A percentile compares a stretch with the other conserved stretches of the same genome.
phyloP scores from a whole-genome alignment of 1,140 invertebrate genomes.

The Arctopsyche grandis region DNA sequence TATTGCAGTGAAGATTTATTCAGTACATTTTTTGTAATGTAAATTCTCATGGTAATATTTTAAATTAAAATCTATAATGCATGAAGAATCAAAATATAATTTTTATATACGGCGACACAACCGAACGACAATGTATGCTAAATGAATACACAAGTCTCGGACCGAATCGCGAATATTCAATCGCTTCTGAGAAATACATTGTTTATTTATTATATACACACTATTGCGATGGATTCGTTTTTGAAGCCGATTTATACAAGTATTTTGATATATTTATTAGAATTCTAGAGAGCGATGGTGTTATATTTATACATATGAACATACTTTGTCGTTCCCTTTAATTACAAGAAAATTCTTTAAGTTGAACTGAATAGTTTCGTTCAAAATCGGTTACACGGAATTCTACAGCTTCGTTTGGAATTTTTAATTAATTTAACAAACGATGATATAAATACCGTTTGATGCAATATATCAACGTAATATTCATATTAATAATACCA shows the following conservation, averaged over 20 bases:
- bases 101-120: conserved; percentile 5
- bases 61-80: conserved; percentile 54
- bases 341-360: no score
- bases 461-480: no score
- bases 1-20: conserved; percentile 54
- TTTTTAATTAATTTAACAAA: no score
- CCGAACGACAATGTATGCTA: conserved; percentile 35
- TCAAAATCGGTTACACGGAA: no score
- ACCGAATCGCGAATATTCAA: conserved; percentile 14
- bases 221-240: background rate
- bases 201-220: conserved; percentile 1
- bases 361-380: no score
- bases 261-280: no score
- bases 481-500: no score
- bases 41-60: conserved; percentile 52
- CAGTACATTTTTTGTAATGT: conserved; percentile 53
- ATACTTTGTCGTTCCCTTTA: no score
- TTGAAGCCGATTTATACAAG: background rate
- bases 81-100: conserved; percentile 52
- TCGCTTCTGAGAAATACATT: background rate
- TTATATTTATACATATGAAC: no score
- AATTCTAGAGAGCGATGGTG: no score
- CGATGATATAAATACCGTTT: no score
- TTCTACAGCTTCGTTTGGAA: no score
- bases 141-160: conserved; percentile 26